Evolutionary conservation across 2,888 invertebrate genomes (phyloP).

Genomic region (Phoenoteleia sp.): DNA sequence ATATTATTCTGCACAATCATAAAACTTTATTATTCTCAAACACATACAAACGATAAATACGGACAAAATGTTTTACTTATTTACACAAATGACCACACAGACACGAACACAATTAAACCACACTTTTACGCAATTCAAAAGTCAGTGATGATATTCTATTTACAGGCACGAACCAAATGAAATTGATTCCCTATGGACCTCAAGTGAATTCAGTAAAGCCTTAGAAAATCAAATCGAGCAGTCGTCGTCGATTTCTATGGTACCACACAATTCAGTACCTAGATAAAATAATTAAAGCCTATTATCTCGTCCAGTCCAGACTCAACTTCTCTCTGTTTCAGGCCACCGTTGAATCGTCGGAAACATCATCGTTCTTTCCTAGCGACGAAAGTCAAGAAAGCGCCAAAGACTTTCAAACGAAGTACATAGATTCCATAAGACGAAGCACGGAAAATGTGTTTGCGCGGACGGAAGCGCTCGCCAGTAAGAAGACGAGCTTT

Average conservation of each 20-base stretch:
- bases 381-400: slow-evolving; percentile 64
- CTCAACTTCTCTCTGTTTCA: background rate
- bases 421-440: slow-evolving; percentile 84
- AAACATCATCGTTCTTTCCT: slow-evolving; percentile 39
- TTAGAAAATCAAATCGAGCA: slow-evolving; percentile 45
- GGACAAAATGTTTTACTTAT: no score
- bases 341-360: slow-evolving; percentile 45
- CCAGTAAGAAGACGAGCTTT: slow-evolving; percentile 85
- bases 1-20: no score
- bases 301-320: slow-evolving; percentile 73
- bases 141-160: background rate
- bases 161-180: slow-evolving; percentile 30
- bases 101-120: no score
- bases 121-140: no score
- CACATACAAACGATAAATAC: no score
- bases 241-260: slow-evolving; percentile 51
- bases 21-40: background rate
- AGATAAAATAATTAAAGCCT: background rate
- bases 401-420: slow-evolving; percentile 81
- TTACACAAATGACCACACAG: no score
- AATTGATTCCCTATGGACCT: slow-evolving; percentile 43
- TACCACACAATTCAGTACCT: background rate
- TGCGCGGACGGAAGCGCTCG: slow-evolving; percentile 85
- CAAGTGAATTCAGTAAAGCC: slow-evolving; percentile 16
- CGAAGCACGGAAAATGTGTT: slow-evolving; percentile 85